phyloP scores from a whole-genome alignment of 2,797 vertebrate species.

The Ctenopoma multispine region DNA sequence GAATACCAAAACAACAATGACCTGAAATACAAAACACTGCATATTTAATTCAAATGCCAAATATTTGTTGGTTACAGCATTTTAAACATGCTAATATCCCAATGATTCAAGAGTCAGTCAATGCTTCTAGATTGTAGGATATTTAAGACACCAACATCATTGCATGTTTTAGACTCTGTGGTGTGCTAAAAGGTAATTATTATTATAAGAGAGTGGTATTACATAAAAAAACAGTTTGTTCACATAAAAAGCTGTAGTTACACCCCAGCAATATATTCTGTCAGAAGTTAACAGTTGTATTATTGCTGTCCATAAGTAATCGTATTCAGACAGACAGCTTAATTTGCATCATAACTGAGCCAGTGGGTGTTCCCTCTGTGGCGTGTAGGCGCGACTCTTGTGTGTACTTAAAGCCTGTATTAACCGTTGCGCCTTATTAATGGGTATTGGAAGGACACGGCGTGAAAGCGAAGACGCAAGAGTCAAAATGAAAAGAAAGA shows the following conservation, averaged over 20 bases:
- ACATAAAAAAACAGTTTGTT: not conserved
- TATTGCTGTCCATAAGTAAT: not conserved
- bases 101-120: not conserved
- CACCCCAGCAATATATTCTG: not conserved
- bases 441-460: slow-evolving; percentile 24
- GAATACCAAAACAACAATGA: not conserved
- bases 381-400: slow-evolving; percentile 37
- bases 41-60: not conserved
- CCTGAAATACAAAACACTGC: not conserved
- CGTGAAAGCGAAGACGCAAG: not conserved
- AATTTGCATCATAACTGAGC: slow-evolving; percentile 39
- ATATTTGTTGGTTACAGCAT: not conserved
- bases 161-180: too few species aligned
- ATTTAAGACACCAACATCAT: not conserved
- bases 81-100: not conserved
- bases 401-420: slow-evolving; percentile 6
- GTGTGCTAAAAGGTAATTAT: not conserved
- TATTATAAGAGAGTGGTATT: not conserved
- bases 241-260: not conserved
- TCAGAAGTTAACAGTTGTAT: not conserved
- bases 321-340: slow-evolving; percentile 14
- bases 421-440: slow-evolving; percentile 2
- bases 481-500: slow-evolving; percentile 5
- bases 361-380: slow-evolving; percentile 52
- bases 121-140: too few species aligned